Percentiles rank a stretch among this genome's conserved stretches.
These are phyloP conservation scores for Euphonia xanthogaster DNA, from an alignment of 2,797 vertebrate species.

Conservation along the genomic window DNA sequence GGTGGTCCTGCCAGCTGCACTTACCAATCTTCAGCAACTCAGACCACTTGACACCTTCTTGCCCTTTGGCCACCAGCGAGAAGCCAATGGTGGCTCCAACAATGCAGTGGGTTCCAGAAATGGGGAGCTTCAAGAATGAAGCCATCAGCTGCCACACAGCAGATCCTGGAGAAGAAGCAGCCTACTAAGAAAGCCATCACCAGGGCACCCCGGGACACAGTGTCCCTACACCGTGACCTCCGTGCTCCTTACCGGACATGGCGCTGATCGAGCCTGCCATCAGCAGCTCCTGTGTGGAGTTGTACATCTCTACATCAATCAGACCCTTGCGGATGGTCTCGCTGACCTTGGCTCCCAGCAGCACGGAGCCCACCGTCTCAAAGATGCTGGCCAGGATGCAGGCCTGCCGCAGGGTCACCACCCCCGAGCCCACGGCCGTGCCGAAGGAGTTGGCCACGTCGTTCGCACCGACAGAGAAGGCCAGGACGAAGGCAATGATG, in stretches of 20 bases:
- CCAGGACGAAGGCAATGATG: constrained; percentile 92
- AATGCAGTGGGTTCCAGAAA: constrained; percentile 97
- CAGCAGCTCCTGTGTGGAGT: constrained; percentile 72
- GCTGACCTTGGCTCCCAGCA: constrained; percentile 94
- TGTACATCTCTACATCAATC: constrained; percentile 90
- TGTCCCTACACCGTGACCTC: fast-evolving
- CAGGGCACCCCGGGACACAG: fast-evolving
- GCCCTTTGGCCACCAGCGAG: constrained; percentile 89
- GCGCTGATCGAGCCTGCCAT: constrained; percentile 94
- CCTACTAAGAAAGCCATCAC: neutral
- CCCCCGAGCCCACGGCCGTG: constrained; percentile 95
- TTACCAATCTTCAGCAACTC: constrained; percentile 92
- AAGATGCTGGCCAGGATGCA: constrained; percentile 93
- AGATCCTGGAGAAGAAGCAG: constrained; percentile 79
- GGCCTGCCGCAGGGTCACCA: constrained; percentile 92
- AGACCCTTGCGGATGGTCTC: constrained; percentile 96
- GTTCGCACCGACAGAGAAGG: constrained; percentile 97
- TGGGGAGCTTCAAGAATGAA: constrained; percentile 94
- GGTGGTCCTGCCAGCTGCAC: neutral
- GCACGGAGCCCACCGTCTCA: constrained; percentile 91
- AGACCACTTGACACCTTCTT: constrained; percentile 90
- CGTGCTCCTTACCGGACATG: constrained; percentile 85
- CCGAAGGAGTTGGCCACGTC: constrained; percentile 98
- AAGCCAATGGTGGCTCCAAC: constrained; percentile 97
- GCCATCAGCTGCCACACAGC: constrained; percentile 94